Base-by-base conservation (phyloP, 2,888 invertebrate genomes). In the Mechanitis mazaeus region DNA sequence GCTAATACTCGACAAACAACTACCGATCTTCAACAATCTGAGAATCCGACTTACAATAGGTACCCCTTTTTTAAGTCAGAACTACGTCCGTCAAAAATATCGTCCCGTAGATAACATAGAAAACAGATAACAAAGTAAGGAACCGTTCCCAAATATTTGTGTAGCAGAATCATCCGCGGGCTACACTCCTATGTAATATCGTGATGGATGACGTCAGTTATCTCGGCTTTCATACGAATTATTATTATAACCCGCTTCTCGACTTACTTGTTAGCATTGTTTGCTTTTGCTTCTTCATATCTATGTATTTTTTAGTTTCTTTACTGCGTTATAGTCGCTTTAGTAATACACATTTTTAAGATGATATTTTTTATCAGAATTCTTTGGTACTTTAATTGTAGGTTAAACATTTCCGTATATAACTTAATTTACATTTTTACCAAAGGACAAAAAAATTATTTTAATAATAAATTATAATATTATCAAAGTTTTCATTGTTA, bases 131-230 rank as follows among this genome's bases (percentile, higher is more conserved):
- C 55, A 68, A 69, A 75, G 62, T 63, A 80, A 79, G 81, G 82
- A 80, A 79, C 75, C 78, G 77, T 76, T 71, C 66, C 71, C 85
- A 86, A 87, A 87, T 85, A 86, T 87, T 87, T 83, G 84, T 78
- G 74, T 76, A 78, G 79, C 72, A 81, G 84, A 85, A 81, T 83
- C 81, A 84, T 84, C 83, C 80, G 77, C 77, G 77, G 76, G 78
- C 76, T 76, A 79, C 78, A 74, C 79, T 74, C 67, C 74, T 50
- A 50, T 50, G 80, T 82, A 84, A 85, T 85, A 84, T 80, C 78
- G 78, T 85, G 85, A 86, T 85, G 83, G 85, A 86, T 85, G 81
- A 74, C 77, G 75, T 73, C 75, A 61, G 53, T 69, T 71, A 69
- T 70, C 72, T 71, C 65, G 64, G 68, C 68, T 59, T 62, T 68